These are phyloP conservation scores for Idaea dimidiata DNA, from an alignment of 2,888 invertebrate species.

Conservation along the genomic window DNA sequence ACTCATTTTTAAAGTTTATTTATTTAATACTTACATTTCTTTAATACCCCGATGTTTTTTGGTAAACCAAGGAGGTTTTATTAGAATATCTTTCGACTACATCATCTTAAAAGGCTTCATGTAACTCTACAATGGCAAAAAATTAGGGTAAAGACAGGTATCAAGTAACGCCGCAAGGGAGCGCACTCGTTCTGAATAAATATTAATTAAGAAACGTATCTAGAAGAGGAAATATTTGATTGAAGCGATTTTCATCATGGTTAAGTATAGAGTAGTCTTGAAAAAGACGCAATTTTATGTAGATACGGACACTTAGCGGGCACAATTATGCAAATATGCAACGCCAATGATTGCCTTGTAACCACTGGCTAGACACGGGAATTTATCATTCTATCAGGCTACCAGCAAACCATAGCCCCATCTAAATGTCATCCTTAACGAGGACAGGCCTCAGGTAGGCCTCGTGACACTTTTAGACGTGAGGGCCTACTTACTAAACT, in stretches of 20 bases:
- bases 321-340: conserved; percentile 76
- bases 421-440: conserved; percentile 43
- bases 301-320: conserved; percentile 71
- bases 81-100: background rate
- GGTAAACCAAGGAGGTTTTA: background rate
- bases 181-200: conserved; percentile 39
- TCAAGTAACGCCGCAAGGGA: conserved; percentile 28
- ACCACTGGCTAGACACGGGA: conserved; percentile 65
- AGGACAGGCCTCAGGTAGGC: too few relatives aligned
- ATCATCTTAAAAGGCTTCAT: background rate
- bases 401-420: conserved; percentile 33
- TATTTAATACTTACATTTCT: too few relatives aligned
- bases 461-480: too few relatives aligned
- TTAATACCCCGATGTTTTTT: too few relatives aligned
- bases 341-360: conserved; percentile 72
- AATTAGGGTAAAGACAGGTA: background rate
- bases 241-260: conserved; percentile 51
- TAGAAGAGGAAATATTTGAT: conserved; percentile 41
- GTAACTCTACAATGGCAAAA: background rate
- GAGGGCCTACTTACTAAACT: too few relatives aligned
- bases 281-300: conserved; percentile 77
- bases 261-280: conserved; percentile 65
- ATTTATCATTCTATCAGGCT: conserved; percentile 61
- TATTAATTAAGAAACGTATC: conserved; percentile 41
- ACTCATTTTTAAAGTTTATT: background rate